These are phyloP conservation scores for Diarsia dahlii DNA, from an alignment of 2,888 invertebrate genomes.

Conservation along the genomic window DNA sequence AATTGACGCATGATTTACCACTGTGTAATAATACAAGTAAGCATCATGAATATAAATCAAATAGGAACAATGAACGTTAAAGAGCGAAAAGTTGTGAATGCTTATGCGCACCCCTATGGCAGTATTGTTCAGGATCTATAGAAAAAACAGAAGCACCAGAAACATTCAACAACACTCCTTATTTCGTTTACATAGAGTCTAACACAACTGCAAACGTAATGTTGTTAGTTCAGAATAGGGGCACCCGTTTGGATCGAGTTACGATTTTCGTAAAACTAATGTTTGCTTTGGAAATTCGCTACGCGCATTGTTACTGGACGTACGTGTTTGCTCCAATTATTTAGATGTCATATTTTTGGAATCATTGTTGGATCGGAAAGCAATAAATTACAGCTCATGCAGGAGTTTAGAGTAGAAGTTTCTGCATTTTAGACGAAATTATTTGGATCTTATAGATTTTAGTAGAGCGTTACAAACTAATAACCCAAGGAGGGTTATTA, in stretches of 20 bases:
- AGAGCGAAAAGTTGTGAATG: constrained; percentile 90
- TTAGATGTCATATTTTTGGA: constrained; percentile 78
- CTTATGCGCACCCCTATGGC: constrained; percentile 84
- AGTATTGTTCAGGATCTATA: constrained; percentile 80
- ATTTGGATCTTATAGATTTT: background rate
- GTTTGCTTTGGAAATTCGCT: constrained; percentile 90
- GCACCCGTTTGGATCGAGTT: constrained; percentile 88
- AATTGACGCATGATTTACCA: constrained; percentile 86
- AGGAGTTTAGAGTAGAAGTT: background rate
- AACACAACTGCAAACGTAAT: constrained; percentile 26
- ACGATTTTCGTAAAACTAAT: constrained; percentile 84
- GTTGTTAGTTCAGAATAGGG: constrained; percentile 73
- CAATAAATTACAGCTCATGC: background rate
- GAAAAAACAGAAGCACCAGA: constrained; percentile 56
- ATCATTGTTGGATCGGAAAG: constrained; percentile 20
- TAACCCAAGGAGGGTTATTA: too few relatives aligned
- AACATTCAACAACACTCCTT: constrained; percentile 61
- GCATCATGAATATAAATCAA: constrained; percentile 90
- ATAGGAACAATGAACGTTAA: constrained; percentile 88
- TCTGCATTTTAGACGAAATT: background rate
- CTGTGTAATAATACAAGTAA: constrained; percentile 85
- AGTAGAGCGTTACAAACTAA: background rate
- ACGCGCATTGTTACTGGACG: constrained; percentile 83
- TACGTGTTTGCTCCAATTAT: constrained; percentile 80
- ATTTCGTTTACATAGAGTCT: constrained; percentile 46